phyloP scores from a whole-genome alignment of 2,797 vertebrate genomes.

The Gila robusta region DNA sequence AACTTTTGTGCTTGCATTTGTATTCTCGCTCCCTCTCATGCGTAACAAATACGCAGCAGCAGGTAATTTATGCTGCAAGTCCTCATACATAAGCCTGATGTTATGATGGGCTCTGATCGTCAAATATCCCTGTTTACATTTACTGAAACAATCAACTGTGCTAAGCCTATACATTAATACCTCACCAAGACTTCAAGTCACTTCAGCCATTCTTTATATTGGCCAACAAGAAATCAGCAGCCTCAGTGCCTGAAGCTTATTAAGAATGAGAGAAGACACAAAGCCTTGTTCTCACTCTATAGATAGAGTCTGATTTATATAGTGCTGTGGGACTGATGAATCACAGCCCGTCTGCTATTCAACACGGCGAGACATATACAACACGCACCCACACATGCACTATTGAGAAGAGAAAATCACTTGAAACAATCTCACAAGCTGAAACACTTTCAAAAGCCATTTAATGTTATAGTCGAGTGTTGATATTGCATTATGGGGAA shows the following conservation, averaged over 20 bases:
- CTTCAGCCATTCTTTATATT: neutral
- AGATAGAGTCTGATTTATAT: conserved; percentile 38
- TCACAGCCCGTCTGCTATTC: conserved; percentile 29
- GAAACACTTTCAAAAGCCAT: conserved; percentile 36
- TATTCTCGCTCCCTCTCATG: too few relatives aligned
- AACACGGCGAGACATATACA: conserved; percentile 22
- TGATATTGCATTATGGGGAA: conserved; percentile 42
- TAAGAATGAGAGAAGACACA: conserved; percentile 11
- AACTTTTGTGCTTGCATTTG: too few relatives aligned
- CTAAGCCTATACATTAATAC: conserved; percentile 13
- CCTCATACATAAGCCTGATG: neutral
- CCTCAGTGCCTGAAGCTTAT: conserved; percentile 10
- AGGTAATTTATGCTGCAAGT: neutral
- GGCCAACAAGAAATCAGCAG: conserved; percentile 20
- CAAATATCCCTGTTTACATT: conserved; percentile 14
- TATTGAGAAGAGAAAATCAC: neutral
- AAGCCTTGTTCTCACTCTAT: conserved; percentile 9
- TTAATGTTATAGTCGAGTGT: conserved; percentile 43
- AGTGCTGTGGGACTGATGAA: conserved; percentile 40
- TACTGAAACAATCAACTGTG: neutral
- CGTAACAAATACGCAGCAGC: neutral
- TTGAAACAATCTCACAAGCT: conserved; percentile 23
- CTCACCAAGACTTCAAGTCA: neutral
- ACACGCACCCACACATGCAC: conserved; percentile 32
- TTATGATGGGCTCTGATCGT: neutral